Conservation (phyloP, 2,888 invertebrate genomes). For the Suillia variegata region DNA sequence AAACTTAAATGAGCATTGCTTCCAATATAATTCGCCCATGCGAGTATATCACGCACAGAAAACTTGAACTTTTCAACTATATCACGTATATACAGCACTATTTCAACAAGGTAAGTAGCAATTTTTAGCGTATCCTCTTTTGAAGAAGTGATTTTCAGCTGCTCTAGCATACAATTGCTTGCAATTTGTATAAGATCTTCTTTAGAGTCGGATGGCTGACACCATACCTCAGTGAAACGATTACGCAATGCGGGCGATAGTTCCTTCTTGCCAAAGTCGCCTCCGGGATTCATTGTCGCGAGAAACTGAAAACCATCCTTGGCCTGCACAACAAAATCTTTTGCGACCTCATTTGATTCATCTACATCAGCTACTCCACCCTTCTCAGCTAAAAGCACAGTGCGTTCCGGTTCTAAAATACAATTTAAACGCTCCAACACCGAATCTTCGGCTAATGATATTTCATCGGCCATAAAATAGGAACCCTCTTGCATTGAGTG, state of each 20-base stretch:
- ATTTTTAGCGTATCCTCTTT: constrained; percentile 60
- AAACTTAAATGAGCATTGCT: constrained; percentile 47
- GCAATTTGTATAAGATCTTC: constrained; percentile 82
- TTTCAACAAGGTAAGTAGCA: constrained; percentile 76
- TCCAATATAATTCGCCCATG: constrained; percentile 90
- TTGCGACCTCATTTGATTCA: constrained; percentile 40
- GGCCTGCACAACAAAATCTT: constrained; percentile 68
- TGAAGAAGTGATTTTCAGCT: constrained; percentile 62
- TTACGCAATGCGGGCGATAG: constrained; percentile 96
- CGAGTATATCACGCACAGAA: constrained; percentile 89
- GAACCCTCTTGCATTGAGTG: constrained; percentile 86
- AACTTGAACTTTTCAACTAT: constrained; percentile 79
- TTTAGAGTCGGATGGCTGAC: constrained; percentile 74
- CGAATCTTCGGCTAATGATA: constrained; percentile 97
- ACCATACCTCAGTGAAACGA: constrained; percentile 99
- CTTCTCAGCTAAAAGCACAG: constrained; percentile 89
- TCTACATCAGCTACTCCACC: constrained; percentile 67
- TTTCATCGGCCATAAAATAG: constrained; percentile 96
- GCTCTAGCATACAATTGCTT: constrained; percentile 74
- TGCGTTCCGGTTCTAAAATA: constrained; percentile 90
- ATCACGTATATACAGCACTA: constrained; percentile 78
- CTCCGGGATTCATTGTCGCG: constrained; percentile 99
- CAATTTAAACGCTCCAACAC: constrained; percentile 97
- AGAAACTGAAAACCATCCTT: constrained; percentile 86
- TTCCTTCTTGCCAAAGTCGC: constrained; percentile 99